Conservation (phyloP, 2,888 invertebrate genomes). For the Caenorhabditis japonica region DNA sequence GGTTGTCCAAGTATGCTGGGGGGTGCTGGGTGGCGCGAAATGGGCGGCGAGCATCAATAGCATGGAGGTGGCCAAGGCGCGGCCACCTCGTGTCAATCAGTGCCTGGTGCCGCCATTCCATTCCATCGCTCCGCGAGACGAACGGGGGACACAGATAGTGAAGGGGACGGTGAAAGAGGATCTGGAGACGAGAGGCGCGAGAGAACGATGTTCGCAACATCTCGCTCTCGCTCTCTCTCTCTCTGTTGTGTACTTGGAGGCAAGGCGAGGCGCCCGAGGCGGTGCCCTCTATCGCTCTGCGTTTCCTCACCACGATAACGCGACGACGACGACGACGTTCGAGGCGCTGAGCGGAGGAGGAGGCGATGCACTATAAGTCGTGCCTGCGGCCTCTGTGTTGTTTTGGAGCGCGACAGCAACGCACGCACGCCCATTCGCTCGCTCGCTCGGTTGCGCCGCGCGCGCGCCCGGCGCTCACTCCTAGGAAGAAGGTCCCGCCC, state of each 20-base stretch:
- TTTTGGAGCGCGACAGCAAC: conserved; percentile 48
- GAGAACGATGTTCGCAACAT: conserved; percentile 54
- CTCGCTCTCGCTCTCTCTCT: conserved; percentile 6
- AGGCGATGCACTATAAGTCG: conserved; percentile 44
- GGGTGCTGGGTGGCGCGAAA: conserved; percentile 26
- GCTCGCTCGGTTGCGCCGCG: conserved; percentile 7
- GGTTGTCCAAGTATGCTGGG: conserved; percentile 35
- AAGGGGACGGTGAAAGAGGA: conserved; percentile 14
- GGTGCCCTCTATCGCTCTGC: conserved; percentile 18
- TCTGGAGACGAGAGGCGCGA: conserved; percentile 36
- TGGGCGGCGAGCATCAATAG: conserved; percentile 35
- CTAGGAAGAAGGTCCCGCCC: conserved; percentile 47
- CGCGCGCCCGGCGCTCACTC: conserved; percentile 49
- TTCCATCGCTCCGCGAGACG: conserved; percentile 26
- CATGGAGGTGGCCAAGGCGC: conserved; percentile 27
- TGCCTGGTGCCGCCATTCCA: conserved; percentile 50
- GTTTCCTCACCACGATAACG: conserved; percentile 4
- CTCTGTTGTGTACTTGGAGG: conserved; percentile 39
- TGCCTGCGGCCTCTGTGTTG: conserved; percentile 45
- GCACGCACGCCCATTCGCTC: conserved; percentile 30
- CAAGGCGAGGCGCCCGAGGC: conserved; percentile 16
- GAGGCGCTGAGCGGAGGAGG: conserved; percentile 17
- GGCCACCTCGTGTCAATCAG: conserved; percentile 45
- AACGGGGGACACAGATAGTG: conserved; percentile 33
- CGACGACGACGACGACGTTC: conserved; percentile 21